Conservation (phyloP, 1,140 invertebrate genomes). For the Papilio polytes region DNA sequence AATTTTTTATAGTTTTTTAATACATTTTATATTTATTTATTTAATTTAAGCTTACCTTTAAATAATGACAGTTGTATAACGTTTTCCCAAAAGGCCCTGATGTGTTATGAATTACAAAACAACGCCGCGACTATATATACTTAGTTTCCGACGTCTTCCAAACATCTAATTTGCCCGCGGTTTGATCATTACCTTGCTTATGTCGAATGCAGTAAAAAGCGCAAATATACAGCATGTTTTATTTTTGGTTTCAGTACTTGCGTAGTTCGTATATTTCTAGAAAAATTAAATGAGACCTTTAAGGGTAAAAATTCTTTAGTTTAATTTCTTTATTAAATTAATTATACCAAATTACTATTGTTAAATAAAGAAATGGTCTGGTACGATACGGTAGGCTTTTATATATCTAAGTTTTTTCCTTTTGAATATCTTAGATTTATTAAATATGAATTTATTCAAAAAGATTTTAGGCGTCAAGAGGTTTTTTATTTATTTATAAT, state of each 20-base stretch:
- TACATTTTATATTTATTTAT: background rate
- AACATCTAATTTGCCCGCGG: slow-evolving; percentile 70
- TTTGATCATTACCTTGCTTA: slow-evolving; percentile 54
- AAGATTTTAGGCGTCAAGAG: too few species aligned
- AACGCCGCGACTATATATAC: slow-evolving; percentile 58
- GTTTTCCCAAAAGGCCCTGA: slow-evolving; percentile 24
- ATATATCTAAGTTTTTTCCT: too few species aligned
- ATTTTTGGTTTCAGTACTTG: background rate
- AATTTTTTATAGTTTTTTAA: background rate
- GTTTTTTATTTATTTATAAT: too few species aligned
- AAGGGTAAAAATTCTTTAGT: too few species aligned
- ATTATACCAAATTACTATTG: too few species aligned
- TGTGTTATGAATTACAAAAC: slow-evolving; percentile 5
- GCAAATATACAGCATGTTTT: background rate
- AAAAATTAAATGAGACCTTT: background rate
- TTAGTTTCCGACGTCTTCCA: slow-evolving; percentile 47
- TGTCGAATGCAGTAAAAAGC: slow-evolving; percentile 55
- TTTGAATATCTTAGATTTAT: too few species aligned
- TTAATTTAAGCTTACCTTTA: background rate
- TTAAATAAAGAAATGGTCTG: too few species aligned
- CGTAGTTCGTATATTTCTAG: background rate
- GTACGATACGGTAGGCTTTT: too few species aligned
- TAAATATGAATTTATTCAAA: too few species aligned
- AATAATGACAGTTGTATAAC: background rate
- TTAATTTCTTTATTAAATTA: too few species aligned